A percentile compares a stretch with the other conserved stretches of the same genome.
These are phyloP conservation scores for Chelmon rostratus DNA, from an alignment of 2,797 vertebrate species.

Conservation along the genomic window DNA sequence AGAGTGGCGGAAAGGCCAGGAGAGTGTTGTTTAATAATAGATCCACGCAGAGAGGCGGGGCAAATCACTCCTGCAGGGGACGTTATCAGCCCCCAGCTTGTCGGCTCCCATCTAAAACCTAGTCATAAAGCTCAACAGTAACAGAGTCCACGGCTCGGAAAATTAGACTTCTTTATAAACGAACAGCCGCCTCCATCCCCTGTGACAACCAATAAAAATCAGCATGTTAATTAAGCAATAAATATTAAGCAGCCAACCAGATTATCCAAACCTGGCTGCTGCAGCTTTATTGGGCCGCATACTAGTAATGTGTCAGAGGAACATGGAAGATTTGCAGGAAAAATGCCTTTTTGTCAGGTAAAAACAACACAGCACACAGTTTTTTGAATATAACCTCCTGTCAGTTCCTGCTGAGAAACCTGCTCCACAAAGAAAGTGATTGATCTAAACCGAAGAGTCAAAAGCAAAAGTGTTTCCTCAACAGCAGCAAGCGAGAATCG, in stretches of 20 bases:
- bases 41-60: slow-evolving; percentile 26
- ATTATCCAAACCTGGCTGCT: neutral
- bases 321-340: neutral
- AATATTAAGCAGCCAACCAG: slow-evolving; percentile 32
- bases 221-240: slow-evolving; percentile 13
- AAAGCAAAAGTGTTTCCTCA: neutral
- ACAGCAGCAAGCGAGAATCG: neutral
- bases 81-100: slow-evolving; percentile 28
- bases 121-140: slow-evolving; percentile 10
- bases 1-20: slow-evolving; percentile 26
- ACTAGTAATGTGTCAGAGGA: slow-evolving; percentile 7
- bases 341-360: neutral
- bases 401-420: slow-evolving; percentile 8
- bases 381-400: neutral
- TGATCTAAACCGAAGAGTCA: neutral
- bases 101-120: neutral
- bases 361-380: neutral
- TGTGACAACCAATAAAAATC: slow-evolving; percentile 21
- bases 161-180: slow-evolving; percentile 16
- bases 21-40: slow-evolving; percentile 63
- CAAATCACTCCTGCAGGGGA: slow-evolving; percentile 25
- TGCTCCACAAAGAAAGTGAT: neutral
- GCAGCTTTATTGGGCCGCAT: neutral
- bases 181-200: neutral
- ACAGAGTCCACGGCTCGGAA: neutral